Base-by-base conservation (phyloP, 2,113 vertebrate genomes). In the Numida meleagris region DNA sequence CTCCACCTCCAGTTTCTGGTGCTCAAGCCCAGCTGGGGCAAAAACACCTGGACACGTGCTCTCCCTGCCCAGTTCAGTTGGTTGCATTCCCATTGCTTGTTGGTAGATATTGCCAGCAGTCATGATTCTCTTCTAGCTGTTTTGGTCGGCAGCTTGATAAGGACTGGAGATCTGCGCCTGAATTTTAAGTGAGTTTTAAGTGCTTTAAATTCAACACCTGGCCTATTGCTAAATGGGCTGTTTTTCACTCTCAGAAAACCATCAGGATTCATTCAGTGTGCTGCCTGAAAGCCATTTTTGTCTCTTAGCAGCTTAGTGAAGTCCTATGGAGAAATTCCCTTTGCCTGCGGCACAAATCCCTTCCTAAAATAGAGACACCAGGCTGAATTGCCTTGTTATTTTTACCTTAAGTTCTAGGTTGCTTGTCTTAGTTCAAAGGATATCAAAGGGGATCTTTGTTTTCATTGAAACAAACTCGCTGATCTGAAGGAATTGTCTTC, bases 311-410 rank as follows among this genome's bases (percentile, higher is more conserved):
- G 43, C 48, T 94, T 58, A 40, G 38, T 72, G 75, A 89, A 89
- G 72, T 85, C 46, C 25, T 12, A 40, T 16, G 50, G 77, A 82
- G 81, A 85, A 82, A 73, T 80, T 79, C 45, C 84, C 33, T 42
- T 76, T 89, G 59, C 53, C 38, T 91, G 74, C 38, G 87, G 75
- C 50, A 82, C 45, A 29, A 29, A 46, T 31, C 67, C 50, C 77
- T 88, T 88, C 79, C 89, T 46, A 67, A 93, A 95, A 91, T 18
- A 89, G 45, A 62, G 31, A 67, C 36, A 57, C 14, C 57, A 71
- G 68, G 63, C 57, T 93, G 27, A 85, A 86, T 2, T 29, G 42
- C n/a, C 51, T 38, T 89, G 55, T 45, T 70, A 46, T 91, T 95
- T 96, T 88, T 86, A 83, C 8, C 3, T 78, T 15, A 70, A 77